Percentiles rank a stretch among this genome's conserved stretches.
phyloP scores from a whole-genome alignment of 1,140 invertebrate species.

The Hylyphantes graminicola region DNA sequence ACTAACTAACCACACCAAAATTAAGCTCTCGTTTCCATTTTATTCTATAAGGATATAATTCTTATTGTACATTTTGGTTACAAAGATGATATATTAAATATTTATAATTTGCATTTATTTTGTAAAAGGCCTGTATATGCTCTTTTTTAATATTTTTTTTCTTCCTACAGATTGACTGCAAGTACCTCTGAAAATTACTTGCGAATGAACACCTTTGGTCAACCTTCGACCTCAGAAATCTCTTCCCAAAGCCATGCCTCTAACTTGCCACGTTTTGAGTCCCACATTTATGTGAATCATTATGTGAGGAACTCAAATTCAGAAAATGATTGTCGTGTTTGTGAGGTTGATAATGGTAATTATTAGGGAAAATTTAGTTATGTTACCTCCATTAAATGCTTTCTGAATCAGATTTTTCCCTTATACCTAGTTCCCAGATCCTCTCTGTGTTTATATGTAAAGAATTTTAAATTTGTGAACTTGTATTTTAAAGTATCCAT shows the following conservation, averaged over 20 bases:
- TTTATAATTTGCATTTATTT: too few relatives aligned
- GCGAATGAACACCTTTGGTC: slow-evolving; percentile 14
- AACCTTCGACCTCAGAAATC: slow-evolving; percentile 9
- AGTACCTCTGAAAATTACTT: slow-evolving; percentile 37
- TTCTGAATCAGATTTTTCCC: neutral
- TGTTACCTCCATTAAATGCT: neutral
- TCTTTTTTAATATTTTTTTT: neutral
- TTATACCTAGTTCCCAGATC: too few relatives aligned
- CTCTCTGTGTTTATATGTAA: too few relatives aligned
- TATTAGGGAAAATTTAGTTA: neutral
- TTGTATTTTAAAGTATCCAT: too few relatives aligned
- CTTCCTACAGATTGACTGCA: slow-evolving; percentile 1
- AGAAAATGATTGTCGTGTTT: slow-evolving; percentile 50
- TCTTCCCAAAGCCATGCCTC: neutral
- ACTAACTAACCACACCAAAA: too few relatives aligned
- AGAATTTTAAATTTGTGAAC: too few relatives aligned
- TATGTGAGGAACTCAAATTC: slow-evolving; percentile 38
- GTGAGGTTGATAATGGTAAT: slow-evolving; percentile 53
- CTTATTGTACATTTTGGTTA: too few relatives aligned
- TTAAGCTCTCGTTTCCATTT: too few relatives aligned
- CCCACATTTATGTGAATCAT: slow-evolving; percentile 59
- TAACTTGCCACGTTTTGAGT: slow-evolving; percentile 42
- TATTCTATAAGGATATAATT: too few relatives aligned
- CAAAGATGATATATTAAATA: too few relatives aligned
- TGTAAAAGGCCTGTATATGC: neutral